phyloP scores from a whole-genome alignment of 2,888 invertebrate genomes.

The Synergus umbraculus region DNA sequence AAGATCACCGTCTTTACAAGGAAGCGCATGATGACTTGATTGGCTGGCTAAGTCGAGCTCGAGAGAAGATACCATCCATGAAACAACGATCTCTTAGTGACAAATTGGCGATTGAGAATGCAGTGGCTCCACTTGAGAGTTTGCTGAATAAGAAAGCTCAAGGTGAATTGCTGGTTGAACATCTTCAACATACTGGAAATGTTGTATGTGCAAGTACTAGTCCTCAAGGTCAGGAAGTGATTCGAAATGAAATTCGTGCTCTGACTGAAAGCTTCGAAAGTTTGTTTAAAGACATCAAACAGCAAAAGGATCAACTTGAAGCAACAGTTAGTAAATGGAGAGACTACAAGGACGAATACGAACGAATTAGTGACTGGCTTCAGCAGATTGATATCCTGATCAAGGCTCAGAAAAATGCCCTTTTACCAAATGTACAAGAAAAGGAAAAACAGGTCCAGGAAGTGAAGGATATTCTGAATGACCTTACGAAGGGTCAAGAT shows the following conservation, averaged over 20 bases:
- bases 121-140: conserved; percentile 91
- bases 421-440: conserved; percentile 88
- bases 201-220: conserved; percentile 92
- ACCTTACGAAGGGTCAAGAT: conserved; percentile 86
- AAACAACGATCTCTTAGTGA: conserved; percentile 91
- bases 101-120: conserved; percentile 92
- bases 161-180: conserved; percentile 92
- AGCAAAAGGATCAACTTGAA: conserved; percentile 91
- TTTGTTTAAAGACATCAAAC: conserved; percentile 90
- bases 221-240: conserved; percentile 86
- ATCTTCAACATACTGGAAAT: conserved; percentile 91
- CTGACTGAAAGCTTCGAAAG: conserved; percentile 90
- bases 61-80: conserved; percentile 92
- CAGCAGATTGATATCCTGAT: conserved; percentile 94
- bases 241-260: conserved; percentile 91
- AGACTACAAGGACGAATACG: conserved; percentile 95
- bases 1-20: conserved; percentile 92
- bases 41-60: conserved; percentile 91
- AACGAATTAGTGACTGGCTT: conserved; percentile 93
- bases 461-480: conserved; percentile 87
- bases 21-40: conserved; percentile 94
- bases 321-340: conserved; percentile 90
- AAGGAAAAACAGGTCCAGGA: conserved; percentile 91
- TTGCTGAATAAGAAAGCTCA: conserved; percentile 93
- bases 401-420: conserved; percentile 92